Base-by-base conservation (phyloP, 1,140 invertebrate species). In the Drosophila nasuta region DNA sequence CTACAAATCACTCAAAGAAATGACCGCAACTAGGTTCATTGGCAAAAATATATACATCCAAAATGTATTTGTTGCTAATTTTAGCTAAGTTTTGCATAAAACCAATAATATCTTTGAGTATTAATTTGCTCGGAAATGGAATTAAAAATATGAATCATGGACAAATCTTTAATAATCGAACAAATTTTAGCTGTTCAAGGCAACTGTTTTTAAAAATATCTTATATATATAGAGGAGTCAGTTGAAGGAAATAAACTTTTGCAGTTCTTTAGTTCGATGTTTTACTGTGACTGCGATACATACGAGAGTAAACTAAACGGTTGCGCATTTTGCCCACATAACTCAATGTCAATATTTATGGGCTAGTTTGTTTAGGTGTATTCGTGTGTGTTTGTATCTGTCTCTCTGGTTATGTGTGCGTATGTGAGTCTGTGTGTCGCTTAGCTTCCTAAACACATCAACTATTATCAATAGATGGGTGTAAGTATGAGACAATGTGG, bases 331-430 rank as follows among this genome's bases (percentile, higher is more conserved):
- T 66, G 66, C 54, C 41, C 46, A 57, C 83, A 88, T 87, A 88
- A 88, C 73, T 87, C 82, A 87, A 59, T 75, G 79, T 72, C 83
- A 72, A 77, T 88, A 88, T 88, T 87, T 80, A 88, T 88, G 77
- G 73, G 57, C 43, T 48, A 51, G 56, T 58, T 41, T n/a, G 30
- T 49, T 3, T 43, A n/a, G 25, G 54, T 30, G 5, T 28, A 13
- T 25, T 8, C 20, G 20, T 25, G 20, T 25, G 20, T 25, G 20
- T 25, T 25, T 25, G 20, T 25, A 25, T 25, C 20, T 25, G 20
- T 20, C 20, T 20, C 20, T 4, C 20, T 20, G 20, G 20, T 20
- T 35, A 15, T 35, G 43, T 1, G 11, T 45, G 15, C 48, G n/a
- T 38, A 8, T 33, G 51, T 57, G 38, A 28, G 35, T 11, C 10